Conservation (phyloP, 2,797 vertebrate genomes). For the Anguilla obscura region DNA sequence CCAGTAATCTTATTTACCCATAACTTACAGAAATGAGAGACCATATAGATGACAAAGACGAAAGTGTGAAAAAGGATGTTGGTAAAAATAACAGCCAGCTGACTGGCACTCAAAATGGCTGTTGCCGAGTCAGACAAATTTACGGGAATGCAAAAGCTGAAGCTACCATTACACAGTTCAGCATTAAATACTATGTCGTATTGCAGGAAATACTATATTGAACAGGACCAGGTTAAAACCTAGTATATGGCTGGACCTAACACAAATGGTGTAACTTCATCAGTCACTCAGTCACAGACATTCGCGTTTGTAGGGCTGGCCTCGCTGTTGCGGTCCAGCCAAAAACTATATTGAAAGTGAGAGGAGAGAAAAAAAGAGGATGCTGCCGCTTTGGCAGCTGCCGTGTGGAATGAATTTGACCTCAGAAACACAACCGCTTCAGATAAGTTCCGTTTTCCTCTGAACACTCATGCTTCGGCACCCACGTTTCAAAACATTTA, state of each 20-base stretch:
- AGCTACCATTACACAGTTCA: background rate
- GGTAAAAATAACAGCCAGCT: slow-evolving; percentile 17
- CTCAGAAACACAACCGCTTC: background rate
- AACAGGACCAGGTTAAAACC: background rate
- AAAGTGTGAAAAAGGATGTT: background rate
- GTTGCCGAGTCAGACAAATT: slow-evolving; percentile 1
- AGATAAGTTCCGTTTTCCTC: background rate
- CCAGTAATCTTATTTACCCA: background rate
- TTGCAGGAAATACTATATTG: background rate
- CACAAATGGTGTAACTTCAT: too few relatives aligned
- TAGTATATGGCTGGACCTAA: too few relatives aligned
- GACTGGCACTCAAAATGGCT: background rate
- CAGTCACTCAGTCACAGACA: too few relatives aligned
- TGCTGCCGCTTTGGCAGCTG: background rate
- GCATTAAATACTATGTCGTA: background rate
- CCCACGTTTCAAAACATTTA: background rate
- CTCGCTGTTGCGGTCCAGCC: too few relatives aligned
- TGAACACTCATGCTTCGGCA: background rate
- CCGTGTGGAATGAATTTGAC: background rate
- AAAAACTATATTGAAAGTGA: background rate
- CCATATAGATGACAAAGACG: background rate
- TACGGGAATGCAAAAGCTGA: slow-evolving; percentile 14
- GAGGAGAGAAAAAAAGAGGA: slow-evolving; percentile 8
- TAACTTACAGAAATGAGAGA: background rate
- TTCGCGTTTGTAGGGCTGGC: too few relatives aligned